phyloP scores from a whole-genome alignment of 2,797 vertebrate genomes.

The Leptodactylus fallax region DNA sequence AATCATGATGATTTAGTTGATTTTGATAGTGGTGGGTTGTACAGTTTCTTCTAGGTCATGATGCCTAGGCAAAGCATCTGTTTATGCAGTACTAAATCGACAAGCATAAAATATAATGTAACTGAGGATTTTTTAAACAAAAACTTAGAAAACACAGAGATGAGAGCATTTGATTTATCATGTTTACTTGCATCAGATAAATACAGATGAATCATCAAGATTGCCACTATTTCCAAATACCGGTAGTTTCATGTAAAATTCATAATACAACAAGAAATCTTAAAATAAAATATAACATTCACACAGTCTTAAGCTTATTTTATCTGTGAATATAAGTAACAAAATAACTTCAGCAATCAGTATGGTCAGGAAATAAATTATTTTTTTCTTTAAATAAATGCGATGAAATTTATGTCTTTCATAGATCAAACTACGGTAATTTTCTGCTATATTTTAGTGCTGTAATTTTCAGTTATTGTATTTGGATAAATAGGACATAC shows the following conservation, averaged over 20 bases:
- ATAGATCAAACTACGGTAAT: constrained; percentile 9
- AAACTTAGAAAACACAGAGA: neutral
- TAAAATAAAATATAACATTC: neutral
- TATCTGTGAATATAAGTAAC: neutral
- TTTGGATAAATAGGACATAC: constrained; percentile 58
- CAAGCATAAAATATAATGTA: neutral
- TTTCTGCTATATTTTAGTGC: constrained; percentile 32
- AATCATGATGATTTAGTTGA: neutral
- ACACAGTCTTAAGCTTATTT: neutral
- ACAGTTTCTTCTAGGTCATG: neutral
- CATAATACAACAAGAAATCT: constrained; percentile 18
- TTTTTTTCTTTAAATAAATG: constrained; percentile 32
- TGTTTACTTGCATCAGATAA: constrained; percentile 12
- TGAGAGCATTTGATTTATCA: neutral
- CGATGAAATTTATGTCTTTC: constrained; percentile 30
- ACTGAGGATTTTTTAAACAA: neutral
- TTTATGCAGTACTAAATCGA: neutral
- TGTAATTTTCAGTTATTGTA: constrained; percentile 57
- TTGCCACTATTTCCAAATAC: neutral
- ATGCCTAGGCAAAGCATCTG: neutral
- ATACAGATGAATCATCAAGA: constrained; percentile 1
- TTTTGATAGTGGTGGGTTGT: neutral
- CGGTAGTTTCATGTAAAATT: constrained; percentile 8
- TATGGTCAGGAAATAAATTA: neutral
- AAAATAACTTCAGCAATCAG: constrained; percentile 25